Conservation (phyloP, 2,888 invertebrate genomes). For the Chymomyza amoena region DNA sequence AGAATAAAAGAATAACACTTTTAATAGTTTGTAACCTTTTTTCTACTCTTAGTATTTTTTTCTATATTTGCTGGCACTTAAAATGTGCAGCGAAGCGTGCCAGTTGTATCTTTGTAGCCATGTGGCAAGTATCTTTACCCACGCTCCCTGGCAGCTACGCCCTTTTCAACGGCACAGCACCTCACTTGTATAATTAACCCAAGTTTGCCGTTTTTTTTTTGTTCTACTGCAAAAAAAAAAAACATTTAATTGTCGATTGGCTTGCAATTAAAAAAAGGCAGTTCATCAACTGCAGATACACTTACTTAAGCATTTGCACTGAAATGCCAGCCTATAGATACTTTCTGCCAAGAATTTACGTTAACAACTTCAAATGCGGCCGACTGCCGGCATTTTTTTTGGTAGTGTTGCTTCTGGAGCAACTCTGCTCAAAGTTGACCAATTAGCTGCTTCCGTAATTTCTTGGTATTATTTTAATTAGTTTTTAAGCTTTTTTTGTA, state of each 20-base stretch:
- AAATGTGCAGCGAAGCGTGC: constrained; percentile 67
- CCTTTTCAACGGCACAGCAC: constrained; percentile 43
- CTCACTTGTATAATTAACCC: constrained; percentile 56
- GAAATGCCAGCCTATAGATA: constrained; percentile 44
- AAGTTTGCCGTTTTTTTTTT: constrained; percentile 46
- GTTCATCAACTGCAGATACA: not conserved
- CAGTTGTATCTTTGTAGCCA: not conserved
- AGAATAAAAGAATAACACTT: constrained; percentile 43
- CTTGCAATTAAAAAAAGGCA: constrained; percentile 55
- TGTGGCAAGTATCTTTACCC: not conserved
- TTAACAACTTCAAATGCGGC: not conserved
- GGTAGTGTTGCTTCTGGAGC: constrained; percentile 8
- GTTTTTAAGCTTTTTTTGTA: constrained; percentile 34
- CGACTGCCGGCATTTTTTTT: not conserved
- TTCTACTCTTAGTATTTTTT: not conserved
- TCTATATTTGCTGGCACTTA: constrained; percentile 45
- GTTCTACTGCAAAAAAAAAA: constrained; percentile 54
- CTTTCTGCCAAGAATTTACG: not conserved
- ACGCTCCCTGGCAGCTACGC: constrained; percentile 30
- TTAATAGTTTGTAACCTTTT: constrained; percentile 67
- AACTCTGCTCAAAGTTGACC: constrained; percentile 40
- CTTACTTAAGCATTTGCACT: constrained; percentile 51
- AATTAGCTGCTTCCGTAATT: constrained; percentile 71
- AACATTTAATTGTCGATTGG: constrained; percentile 71
- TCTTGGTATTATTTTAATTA: constrained; percentile 73